Evolutionary conservation across 2,888 invertebrate species (phyloP).

Genomic region (Saturnia pavonia): DNA sequence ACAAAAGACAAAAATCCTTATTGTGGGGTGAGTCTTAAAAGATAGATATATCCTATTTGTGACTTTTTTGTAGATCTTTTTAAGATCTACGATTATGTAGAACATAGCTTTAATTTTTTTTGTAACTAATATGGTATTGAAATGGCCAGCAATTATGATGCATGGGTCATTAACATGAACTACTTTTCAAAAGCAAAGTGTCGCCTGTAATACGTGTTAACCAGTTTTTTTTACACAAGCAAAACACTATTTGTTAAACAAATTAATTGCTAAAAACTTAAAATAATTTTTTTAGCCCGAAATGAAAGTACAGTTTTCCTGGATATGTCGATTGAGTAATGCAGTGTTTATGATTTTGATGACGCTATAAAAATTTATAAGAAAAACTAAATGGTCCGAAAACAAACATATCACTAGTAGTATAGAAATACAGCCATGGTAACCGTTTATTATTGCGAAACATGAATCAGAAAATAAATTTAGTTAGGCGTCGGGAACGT

Average conservation of each 20-base stretch:
- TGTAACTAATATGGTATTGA: not conserved
- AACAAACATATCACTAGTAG: constrained; percentile 16
- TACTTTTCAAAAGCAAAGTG: not conserved
- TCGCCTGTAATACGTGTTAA: not conserved
- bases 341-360: not conserved
- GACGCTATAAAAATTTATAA: not conserved
- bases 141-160: not conserved
- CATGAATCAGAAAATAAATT: constrained; percentile 61
- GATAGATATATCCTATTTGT: too few species aligned
- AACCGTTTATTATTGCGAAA: constrained; percentile 49
- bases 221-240: not conserved
- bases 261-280: not conserved
- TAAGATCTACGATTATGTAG: too few species aligned
- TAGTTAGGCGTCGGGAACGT: constrained; percentile 51
- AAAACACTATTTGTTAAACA: not conserved
- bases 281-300: not conserved
- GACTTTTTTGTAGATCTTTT: too few species aligned
- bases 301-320: not conserved
- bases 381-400: constrained; percentile 10
- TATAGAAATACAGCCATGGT: constrained; percentile 40
- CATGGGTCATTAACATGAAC: not conserved
- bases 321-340: not conserved
- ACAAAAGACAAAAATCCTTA: too few species aligned
- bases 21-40: too few species aligned
- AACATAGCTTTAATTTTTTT: too few species aligned